Evolutionary conservation across 2,797 vertebrate species (phyloP).

Genomic region (Eulemur albifrons): DNA sequence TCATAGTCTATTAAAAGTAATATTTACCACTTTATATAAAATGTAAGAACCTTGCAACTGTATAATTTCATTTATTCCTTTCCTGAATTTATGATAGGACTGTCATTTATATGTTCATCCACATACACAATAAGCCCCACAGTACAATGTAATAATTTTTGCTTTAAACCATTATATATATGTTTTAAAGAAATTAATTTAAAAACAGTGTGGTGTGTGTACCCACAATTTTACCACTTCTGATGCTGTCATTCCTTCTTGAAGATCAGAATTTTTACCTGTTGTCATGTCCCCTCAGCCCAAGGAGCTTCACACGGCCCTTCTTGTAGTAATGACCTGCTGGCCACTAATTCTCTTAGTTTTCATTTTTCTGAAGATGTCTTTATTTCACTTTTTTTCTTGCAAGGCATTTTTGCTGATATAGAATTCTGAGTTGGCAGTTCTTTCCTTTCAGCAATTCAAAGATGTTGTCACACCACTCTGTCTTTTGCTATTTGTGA

Average conservation of each 20-base stretch:
- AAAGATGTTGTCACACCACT: neutral
- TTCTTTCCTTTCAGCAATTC: neutral
- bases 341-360: neutral
- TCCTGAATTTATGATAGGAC: neutral
- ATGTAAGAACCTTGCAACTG: neutral
- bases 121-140: neutral
- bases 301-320: neutral
- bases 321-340: neutral
- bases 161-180: neutral
- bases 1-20: neutral
- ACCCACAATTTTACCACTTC: neutral
- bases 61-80: neutral
- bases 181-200: neutral
- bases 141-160: neutral
- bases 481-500: neutral
- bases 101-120: neutral
- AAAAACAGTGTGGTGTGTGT: neutral
- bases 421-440: neutral
- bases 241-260: neutral
- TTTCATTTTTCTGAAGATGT: neutral
- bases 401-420: neutral
- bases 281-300: neutral
- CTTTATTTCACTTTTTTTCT: neutral
- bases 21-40: neutral
- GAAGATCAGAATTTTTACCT: neutral